A percentile compares a stretch with the other conserved stretches of the same genome.
phyloP scores from a whole-genome alignment of 2,797 vertebrate species.

The Acipenser ruthenus region DNA sequence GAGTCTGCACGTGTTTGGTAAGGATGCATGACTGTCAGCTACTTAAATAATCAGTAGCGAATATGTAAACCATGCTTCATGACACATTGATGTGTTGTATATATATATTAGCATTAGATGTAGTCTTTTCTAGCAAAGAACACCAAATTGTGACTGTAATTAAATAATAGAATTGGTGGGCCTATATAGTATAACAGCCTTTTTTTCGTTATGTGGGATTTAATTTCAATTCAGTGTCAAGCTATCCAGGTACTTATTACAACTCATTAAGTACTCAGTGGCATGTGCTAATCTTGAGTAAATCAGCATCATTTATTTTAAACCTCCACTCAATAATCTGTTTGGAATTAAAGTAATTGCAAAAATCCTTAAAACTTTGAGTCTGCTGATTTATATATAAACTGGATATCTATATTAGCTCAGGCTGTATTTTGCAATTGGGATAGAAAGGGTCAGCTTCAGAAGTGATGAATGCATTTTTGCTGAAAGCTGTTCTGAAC shows the following conservation, averaged over 20 bases:
- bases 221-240: not conserved
- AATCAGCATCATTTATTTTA: constrained; percentile 34
- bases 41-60: no score
- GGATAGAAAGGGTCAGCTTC: constrained; percentile 73
- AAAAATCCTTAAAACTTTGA: constrained; percentile 21
- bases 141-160: no score
- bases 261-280: not conserved
- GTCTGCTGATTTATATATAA: constrained; percentile 19
- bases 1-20: no score
- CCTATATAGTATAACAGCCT: no score
- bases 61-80: no score
- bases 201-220: no score
- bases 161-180: no score
- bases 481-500: constrained; percentile 86
- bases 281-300: constrained; percentile 40
- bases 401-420: constrained; percentile 61
- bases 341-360: constrained; percentile 56
- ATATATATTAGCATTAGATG: no score
- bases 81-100: no score
- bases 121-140: no score
- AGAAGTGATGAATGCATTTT: constrained; percentile 96
- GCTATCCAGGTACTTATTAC: not conserved
- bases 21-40: no score
- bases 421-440: constrained; percentile 48
- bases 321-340: constrained; percentile 49